These are phyloP conservation scores for Tethya wilhelma DNA, from an alignment of 37 sponge, comb jelly and placozoan species.

Conservation along the genomic window DNA sequence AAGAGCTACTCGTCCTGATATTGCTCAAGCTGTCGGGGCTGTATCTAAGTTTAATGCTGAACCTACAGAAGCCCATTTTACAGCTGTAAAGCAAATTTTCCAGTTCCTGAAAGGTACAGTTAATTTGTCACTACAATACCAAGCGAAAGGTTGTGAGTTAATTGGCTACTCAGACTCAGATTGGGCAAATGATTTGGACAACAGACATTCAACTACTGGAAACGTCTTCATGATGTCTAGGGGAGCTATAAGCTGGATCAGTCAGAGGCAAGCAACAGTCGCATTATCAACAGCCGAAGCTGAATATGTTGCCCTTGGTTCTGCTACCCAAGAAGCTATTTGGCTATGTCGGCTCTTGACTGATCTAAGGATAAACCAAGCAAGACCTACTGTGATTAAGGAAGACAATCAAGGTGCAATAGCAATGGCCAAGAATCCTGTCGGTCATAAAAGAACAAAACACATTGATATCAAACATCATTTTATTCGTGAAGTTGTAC, in stretches of 20 bases:
- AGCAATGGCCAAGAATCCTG: too few relatives aligned
- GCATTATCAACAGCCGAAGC: slow-evolving; percentile 16
- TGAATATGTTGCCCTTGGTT: slow-evolving; percentile 39
- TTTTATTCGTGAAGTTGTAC: too few relatives aligned
- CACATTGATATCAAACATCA: too few relatives aligned
- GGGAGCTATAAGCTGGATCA: slow-evolving; percentile 61
- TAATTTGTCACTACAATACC: slow-evolving; percentile 19
- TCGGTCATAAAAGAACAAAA: too few relatives aligned
- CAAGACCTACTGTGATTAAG: slow-evolving; percentile 9
- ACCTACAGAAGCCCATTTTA: slow-evolving; percentile 52
- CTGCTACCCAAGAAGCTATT: slow-evolving; percentile 40
- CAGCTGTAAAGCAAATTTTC: slow-evolving; percentile 57
- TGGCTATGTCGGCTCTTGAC: slow-evolving; percentile 34
- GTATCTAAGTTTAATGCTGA: slow-evolving; percentile 33
- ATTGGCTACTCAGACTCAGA: slow-evolving; percentile 70
- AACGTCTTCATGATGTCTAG: slow-evolving; percentile 48
- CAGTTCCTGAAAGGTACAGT: slow-evolving; percentile 57
- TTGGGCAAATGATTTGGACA: slow-evolving; percentile 52
- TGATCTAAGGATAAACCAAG: background rate
- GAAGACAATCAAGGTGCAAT: slow-evolving; percentile 70
- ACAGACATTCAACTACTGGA: slow-evolving; percentile 60
- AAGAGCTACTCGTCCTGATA: slow-evolving; percentile 54
- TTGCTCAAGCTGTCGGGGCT: slow-evolving; percentile 56
- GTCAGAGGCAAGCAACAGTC: slow-evolving; percentile 44
- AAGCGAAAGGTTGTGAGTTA: slow-evolving; percentile 4